Conservation (phyloP, 2,888 invertebrate genomes). For the Protonemura montana region DNA sequence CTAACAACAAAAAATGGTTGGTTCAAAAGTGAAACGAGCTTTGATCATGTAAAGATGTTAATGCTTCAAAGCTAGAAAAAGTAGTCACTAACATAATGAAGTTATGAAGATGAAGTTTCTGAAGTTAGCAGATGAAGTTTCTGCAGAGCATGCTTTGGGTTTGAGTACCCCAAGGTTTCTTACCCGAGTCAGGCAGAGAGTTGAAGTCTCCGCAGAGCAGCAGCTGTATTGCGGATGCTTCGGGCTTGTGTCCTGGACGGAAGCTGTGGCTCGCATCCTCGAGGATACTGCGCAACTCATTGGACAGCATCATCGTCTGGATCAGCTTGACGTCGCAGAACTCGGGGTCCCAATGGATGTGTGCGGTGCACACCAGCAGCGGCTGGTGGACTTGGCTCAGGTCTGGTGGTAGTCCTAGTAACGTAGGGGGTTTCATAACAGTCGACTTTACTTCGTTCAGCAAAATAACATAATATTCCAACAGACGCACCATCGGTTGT, state of each 20-base stretch:
- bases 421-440: not conserved
- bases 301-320: slow-evolving; percentile 98
- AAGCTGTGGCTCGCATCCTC: slow-evolving; percentile 86
- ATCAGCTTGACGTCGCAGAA: slow-evolving; percentile 99
- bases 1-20: too few relatives aligned
- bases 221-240: slow-evolving; percentile 84
- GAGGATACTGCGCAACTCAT: slow-evolving; percentile 87
- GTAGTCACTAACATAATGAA: too few relatives aligned
- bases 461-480: too few relatives aligned
- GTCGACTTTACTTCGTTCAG: not conserved
- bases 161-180: slow-evolving; percentile 38
- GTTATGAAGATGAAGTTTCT: too few relatives aligned
- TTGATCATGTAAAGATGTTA: too few relatives aligned
- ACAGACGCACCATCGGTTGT: too few relatives aligned
- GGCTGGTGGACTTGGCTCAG: slow-evolving; percentile 81
- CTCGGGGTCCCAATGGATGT: slow-evolving; percentile 99
- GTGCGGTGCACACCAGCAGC: slow-evolving; percentile 95
- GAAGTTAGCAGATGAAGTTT: too few relatives aligned
- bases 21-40: too few relatives aligned
- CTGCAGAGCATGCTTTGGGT: too few relatives aligned
- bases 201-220: slow-evolving; percentile 98
- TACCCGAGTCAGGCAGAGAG: slow-evolving; percentile 94
- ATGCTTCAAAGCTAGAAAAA: too few relatives aligned
- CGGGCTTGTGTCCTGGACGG: slow-evolving; percentile 74
- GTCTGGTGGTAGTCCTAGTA: slow-evolving; percentile 74